These are phyloP conservation scores for Gnathonemus longibarbis DNA, from an alignment of 2,113 vertebrate species.

Conservation along the genomic window DNA sequence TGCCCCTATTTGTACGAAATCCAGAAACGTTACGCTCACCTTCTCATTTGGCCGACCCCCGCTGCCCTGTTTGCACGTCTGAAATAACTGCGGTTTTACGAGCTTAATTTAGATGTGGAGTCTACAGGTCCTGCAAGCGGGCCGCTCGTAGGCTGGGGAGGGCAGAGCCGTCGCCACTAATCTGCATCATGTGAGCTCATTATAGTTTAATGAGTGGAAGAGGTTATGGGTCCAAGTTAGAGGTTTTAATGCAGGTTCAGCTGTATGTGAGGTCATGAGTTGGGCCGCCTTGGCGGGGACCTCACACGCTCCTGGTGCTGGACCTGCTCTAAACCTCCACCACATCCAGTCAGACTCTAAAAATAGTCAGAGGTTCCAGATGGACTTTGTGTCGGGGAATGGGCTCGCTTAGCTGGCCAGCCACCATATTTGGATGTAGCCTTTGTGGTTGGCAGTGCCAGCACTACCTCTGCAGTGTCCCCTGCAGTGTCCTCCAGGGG, in stretches of 20 bases:
- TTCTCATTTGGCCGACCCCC: background rate
- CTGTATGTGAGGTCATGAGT: background rate
- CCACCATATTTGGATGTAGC: slow-evolving; percentile 23
- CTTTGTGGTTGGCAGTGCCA: slow-evolving; percentile 15
- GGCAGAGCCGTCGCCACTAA: background rate
- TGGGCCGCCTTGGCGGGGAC: background rate
- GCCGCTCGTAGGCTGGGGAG: background rate
- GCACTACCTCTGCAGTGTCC: background rate
- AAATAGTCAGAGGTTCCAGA: slow-evolving; percentile 43
- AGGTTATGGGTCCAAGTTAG: background rate
- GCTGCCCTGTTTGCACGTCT: background rate
- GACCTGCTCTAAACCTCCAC: background rate
- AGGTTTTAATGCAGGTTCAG: background rate
- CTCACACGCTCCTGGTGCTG: background rate
- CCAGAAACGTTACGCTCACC: background rate
- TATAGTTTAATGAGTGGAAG: background rate
- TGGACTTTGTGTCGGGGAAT: slow-evolving; percentile 23
- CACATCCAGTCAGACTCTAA: slow-evolving; percentile 23
- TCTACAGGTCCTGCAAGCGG: no score
- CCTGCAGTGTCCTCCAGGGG: background rate
- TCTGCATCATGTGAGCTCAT: background rate
- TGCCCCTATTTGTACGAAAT: background rate
- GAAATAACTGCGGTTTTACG: background rate
- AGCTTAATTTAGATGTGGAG: background rate
- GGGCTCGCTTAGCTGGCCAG: background rate